phyloP scores from a whole-genome alignment of 2,888 invertebrate genomes.

The Drosophila mettleri region DNA sequence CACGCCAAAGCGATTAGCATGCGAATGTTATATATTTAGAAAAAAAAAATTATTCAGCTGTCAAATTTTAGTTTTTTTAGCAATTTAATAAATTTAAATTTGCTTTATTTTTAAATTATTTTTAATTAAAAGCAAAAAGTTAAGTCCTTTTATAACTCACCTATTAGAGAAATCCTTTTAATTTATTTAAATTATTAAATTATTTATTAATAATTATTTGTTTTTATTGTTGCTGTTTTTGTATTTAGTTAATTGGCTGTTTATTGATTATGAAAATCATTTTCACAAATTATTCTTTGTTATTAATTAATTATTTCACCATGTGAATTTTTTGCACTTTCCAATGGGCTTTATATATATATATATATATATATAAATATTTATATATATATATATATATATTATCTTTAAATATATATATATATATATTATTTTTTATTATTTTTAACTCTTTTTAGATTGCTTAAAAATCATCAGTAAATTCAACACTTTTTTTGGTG shows the following conservation, averaged over 20 bases:
- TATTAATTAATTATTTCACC: slow-evolving; percentile 53
- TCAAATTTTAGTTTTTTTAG: slow-evolving; percentile 4
- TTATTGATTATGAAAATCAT: slow-evolving; percentile 49
- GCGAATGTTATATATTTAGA: slow-evolving; percentile 15
- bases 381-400: background rate
- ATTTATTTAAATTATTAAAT: background rate
- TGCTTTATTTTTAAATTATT: too few relatives aligned
- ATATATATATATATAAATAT: background rate
- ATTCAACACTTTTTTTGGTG: slow-evolving; percentile 36
- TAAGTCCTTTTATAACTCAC: slow-evolving; percentile 32
- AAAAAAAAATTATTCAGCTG: slow-evolving; percentile 2
- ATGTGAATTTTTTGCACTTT: slow-evolving; percentile 55
- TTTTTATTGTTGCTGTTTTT: background rate
- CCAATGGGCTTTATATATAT: slow-evolving; percentile 13
- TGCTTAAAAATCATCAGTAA: background rate
- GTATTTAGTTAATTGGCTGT: slow-evolving; percentile 1
- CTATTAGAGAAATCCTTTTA: slow-evolving; percentile 13
- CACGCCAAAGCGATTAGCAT: slow-evolving; percentile 15
- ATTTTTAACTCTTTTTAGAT: background rate
- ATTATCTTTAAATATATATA: background rate
- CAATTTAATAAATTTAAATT: slow-evolving; percentile 1
- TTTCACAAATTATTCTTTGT: slow-evolving; percentile 36
- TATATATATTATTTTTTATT: slow-evolving; percentile 1
- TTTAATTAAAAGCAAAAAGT: background rate
- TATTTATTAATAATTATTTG: background rate